Evolutionary conservation across 2,797 vertebrate genomes (phyloP).

Genomic region (Sus cebifrons): DNA sequence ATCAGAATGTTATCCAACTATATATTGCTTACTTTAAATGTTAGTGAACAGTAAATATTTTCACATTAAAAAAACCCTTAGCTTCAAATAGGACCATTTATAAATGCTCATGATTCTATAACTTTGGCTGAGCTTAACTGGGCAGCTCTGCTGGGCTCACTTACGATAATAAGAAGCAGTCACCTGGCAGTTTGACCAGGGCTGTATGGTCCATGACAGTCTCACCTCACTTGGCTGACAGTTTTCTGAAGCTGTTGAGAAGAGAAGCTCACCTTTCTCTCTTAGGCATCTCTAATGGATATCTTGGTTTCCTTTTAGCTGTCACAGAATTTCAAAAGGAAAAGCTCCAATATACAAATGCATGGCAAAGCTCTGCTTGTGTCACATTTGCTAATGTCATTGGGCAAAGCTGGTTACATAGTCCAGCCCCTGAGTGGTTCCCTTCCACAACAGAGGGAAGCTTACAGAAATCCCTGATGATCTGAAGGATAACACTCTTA

Average conservation of each 20-base stretch:
- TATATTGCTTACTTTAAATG: not conserved
- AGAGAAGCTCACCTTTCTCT: not conserved
- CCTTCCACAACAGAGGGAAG: not conserved
- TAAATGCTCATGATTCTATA: not conserved
- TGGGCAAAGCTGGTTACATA: not conserved
- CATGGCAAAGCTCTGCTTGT: not conserved
- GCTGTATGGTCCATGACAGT: not conserved
- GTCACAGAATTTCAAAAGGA: not conserved
- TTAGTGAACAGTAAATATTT: not conserved
- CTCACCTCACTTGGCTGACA: not conserved
- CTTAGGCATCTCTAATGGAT: not conserved
- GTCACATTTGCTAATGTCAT: not conserved
- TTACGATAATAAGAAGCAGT: not conserved
- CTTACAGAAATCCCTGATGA: not conserved
- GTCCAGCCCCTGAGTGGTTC: not conserved
- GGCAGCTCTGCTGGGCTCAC: not conserved
- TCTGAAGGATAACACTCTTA: not conserved
- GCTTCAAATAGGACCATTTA: not conserved
- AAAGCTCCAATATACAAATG: slow-evolving; percentile 44
- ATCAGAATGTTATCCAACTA: not conserved
- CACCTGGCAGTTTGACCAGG: not conserved
- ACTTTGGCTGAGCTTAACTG: not conserved
- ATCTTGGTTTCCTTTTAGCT: not conserved
- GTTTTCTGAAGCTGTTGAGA: not conserved
- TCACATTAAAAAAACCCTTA: not conserved